Evolutionary conservation across 35 echinoderm and acorn worm genomes (phyloP), one percentile per base, ranked within the genome.

Genomic region (Apostichopus parvimensis): DNA sequence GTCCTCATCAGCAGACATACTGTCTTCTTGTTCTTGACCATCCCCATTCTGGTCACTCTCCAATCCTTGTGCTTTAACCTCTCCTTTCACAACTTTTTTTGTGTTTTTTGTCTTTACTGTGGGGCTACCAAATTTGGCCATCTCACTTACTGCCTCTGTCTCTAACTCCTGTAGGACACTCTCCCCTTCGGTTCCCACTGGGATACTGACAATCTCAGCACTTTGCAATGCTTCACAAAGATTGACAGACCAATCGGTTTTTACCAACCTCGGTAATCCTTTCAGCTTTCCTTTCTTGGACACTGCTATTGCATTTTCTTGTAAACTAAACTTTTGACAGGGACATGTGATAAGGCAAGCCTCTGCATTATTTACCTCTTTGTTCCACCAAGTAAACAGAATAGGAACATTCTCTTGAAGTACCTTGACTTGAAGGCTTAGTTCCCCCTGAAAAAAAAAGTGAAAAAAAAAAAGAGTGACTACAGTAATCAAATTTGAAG

Each of bases 371-470:
- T 57, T 23, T 0, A 23, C 45, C 12, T 82, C 79, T 25, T 82
- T 82, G 79, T 82, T 82, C 79, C 79, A 82, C 79, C 79, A 82
- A n/a, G 79, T 54, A 57, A 82, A 82, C 22, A 82, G 79, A 23
- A 82, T 23, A 34, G 79, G 79, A 34, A 6, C 22, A 23, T 53
- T 13, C 28, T 18, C 55, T 57, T 82, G 25, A 82, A 82, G 79
- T 13, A 82, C 79, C 79, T 82, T 82, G 34, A 82, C 24, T 23
- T 82, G 79, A 23, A 82, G 25, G 79, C 55, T 82, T 5, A 82
- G 20, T 57, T 82, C 79, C 79, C 79, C 79, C 79, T 82, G 79
- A 82, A 82, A 57, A 82, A 8, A 53, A 82, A 25, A 1, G 45
- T 12, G 1, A 8, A 54, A 57, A 3, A 54, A 57, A 3, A 82